These are phyloP conservation scores for Hofmannophila pseudospretella DNA, from an alignment of 2,888 invertebrate genomes.

Conservation along the genomic window DNA sequence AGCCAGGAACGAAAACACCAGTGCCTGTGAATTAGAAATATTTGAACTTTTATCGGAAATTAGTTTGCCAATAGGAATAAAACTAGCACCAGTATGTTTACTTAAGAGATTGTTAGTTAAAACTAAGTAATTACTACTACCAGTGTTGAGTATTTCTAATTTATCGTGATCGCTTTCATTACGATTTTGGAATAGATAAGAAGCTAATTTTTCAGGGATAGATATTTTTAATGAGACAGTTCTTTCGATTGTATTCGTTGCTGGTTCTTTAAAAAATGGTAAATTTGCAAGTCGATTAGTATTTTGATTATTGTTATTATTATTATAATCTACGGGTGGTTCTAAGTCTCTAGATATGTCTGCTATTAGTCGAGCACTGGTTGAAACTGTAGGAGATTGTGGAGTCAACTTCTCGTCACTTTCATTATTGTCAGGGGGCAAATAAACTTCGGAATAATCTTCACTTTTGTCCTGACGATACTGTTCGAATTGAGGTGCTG, in stretches of 20 bases:
- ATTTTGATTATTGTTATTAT: constrained; percentile 25
- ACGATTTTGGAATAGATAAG: constrained; percentile 52
- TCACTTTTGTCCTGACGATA: constrained; percentile 34
- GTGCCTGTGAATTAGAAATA: constrained; percentile 70
- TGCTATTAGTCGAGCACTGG: constrained; percentile 36
- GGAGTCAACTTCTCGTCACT: constrained; percentile 53
- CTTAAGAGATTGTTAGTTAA: constrained; percentile 45
- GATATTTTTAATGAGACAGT: constrained; percentile 69
- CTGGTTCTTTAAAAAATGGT: constrained; percentile 53
- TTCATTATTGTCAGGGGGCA: constrained; percentile 33
- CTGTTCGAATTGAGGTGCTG: constrained; percentile 38
- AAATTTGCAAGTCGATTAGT: constrained; percentile 47
- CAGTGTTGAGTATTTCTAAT: constrained; percentile 66
- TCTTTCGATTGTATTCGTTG: constrained; percentile 59
- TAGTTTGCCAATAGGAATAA: constrained; percentile 59
- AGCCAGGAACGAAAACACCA: constrained; percentile 65
- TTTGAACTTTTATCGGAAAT: constrained; percentile 50
- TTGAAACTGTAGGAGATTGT: constrained; percentile 27
- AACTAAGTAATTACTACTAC: constrained; percentile 63
- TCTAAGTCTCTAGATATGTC: constrained; percentile 45
- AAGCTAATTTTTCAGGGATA: constrained; percentile 62
- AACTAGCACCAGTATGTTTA: constrained; percentile 31
- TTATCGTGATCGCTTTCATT: constrained; percentile 49
- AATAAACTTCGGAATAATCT: constrained; percentile 36
- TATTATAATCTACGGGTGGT: constrained; percentile 43